A percentile compares a stretch with the other conserved stretches of the same genome.
Evolutionary conservation across 2,113 vertebrate species (phyloP).

Genomic region (Ctenodactylus gundi): DNA sequence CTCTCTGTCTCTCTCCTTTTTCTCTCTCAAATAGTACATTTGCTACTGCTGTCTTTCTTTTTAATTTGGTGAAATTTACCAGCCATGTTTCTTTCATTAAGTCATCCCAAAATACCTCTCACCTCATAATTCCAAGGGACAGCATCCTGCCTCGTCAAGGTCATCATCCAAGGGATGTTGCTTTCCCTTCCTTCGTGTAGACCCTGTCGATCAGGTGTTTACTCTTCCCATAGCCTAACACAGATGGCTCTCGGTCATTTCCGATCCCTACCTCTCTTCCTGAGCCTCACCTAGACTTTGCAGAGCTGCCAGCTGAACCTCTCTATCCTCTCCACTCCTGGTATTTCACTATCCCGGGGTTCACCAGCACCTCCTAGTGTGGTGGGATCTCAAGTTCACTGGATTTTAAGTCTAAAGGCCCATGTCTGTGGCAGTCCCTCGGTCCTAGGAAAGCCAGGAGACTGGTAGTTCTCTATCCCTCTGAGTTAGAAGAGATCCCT

Average conservation of each 20-base stretch:
- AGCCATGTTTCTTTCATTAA: not conserved
- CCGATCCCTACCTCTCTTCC: not conserved
- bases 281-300: not conserved
- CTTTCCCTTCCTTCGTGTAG: not conserved
- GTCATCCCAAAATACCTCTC: not conserved
- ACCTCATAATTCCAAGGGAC: not conserved
- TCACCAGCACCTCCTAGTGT: fast-evolving
- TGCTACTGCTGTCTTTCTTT: not conserved
- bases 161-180: not conserved
- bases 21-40: fast-evolving
- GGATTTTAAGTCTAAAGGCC: not conserved
- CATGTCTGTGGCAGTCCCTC: not conserved
- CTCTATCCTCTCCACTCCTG: not conserved
- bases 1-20: not conserved
- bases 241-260: not conserved
- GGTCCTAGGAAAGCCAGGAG: not conserved
- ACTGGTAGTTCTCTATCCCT: not conserved
- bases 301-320: not conserved
- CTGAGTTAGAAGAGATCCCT: not conserved
- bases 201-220: not conserved
- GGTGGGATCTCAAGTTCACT: not conserved
- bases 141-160: not conserved
- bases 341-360: not conserved
- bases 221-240: not conserved
- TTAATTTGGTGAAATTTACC: not conserved